phyloP scores from a whole-genome alignment of 1,140 invertebrate genomes.

The Augochlora pura region DNA sequence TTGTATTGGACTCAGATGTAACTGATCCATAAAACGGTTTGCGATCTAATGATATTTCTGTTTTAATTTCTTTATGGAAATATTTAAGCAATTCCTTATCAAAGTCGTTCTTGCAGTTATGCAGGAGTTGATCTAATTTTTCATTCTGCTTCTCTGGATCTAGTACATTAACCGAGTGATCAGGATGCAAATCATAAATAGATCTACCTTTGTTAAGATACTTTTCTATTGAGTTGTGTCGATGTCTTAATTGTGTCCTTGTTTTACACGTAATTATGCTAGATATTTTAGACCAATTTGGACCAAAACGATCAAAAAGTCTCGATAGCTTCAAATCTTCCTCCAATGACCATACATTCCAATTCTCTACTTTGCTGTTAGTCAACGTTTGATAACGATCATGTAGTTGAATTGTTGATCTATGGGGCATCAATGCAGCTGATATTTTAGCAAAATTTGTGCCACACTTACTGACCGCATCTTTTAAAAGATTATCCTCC shows the following conservation, averaged over 20 bases:
- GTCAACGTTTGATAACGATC: conserved; percentile 79
- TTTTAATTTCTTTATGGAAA: not conserved
- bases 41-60: not conserved
- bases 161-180: too few species aligned
- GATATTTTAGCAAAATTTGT: conserved; percentile 81
- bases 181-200: conserved; percentile 28
- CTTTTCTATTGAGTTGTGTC: conserved; percentile 71
- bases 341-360: conserved; percentile 76
- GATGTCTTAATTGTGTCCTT: conserved; percentile 79
- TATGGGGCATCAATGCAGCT: conserved; percentile 78
- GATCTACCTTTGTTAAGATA: conserved; percentile 28
- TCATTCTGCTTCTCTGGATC: not conserved
- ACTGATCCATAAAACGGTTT: conserved; percentile 25
- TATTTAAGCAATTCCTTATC: conserved; percentile 30
- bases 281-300: conserved; percentile 78
- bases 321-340: conserved; percentile 77
- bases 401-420: conserved; percentile 80
- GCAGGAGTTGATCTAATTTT: not conserved
- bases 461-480: conserved; percentile 83
- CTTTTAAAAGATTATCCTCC: conserved; percentile 83
- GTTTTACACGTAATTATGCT: conserved; percentile 74
- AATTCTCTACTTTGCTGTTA: conserved; percentile 64
- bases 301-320: conserved; percentile 71
- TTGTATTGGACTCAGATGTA: conserved; percentile 44
- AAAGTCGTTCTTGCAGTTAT: not conserved